These are phyloP conservation scores for Apamea epomidion DNA, from an alignment of 2,888 invertebrate genomes.

Conservation along the genomic window DNA sequence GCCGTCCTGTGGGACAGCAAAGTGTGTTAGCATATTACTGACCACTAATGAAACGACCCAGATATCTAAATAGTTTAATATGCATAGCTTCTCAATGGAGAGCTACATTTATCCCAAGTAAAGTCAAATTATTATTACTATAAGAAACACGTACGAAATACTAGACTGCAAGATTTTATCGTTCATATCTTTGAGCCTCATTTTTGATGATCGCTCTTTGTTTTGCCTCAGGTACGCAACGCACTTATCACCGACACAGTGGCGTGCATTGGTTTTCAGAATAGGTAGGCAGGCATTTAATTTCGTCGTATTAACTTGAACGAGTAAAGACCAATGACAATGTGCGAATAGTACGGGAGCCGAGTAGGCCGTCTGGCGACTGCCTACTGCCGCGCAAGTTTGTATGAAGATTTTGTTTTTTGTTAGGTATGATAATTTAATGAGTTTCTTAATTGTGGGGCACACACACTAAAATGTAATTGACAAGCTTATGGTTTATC, in stretches of 20 bases:
- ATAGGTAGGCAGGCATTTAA: no score
- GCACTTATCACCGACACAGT: not conserved
- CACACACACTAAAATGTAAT: no score
- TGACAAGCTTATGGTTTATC: no score
- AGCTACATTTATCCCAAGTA: slow-evolving; percentile 9
- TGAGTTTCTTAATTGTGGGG: no score
- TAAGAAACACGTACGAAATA: slow-evolving; percentile 41
- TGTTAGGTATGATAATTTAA: no score
- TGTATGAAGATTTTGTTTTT: no score
- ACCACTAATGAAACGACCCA: slow-evolving; percentile 31
- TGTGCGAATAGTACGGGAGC: no score
- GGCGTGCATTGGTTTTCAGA: no score
- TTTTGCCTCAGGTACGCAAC: not conserved
- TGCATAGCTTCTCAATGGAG: slow-evolving; percentile 22
- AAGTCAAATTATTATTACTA: slow-evolving; percentile 4
- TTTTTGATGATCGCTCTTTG: slow-evolving; percentile 15
- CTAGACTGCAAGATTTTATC: slow-evolving; percentile 31
- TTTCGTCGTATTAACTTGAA: no score
- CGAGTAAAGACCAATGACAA: no score
- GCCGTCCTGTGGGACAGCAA: slow-evolving; percentile 93
- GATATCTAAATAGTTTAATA: slow-evolving; percentile 25
- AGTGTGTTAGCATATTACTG: slow-evolving; percentile 41
- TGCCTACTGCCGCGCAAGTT: no score
- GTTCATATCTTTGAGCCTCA: slow-evolving; percentile 52
- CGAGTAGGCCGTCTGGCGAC: no score